These are phyloP conservation scores for Brienomyrus brachyistius DNA, from an alignment of 2,113 vertebrate species.

Conservation along the genomic window DNA sequence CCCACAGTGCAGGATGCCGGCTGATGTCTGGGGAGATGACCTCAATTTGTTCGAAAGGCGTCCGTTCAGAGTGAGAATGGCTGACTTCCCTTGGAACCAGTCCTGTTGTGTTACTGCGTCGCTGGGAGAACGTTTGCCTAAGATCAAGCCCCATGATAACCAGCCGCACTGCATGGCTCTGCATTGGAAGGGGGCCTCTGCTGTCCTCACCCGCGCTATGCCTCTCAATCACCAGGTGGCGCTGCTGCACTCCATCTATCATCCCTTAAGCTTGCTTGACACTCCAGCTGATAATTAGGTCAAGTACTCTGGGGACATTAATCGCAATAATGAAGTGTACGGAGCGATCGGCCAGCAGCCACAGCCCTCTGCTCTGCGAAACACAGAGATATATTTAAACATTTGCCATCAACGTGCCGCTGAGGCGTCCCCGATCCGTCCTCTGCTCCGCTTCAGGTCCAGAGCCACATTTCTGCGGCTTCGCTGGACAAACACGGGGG, in stretches of 20 bases:
- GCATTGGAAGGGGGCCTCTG: not conserved
- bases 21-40: not conserved
- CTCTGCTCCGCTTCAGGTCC: constrained; percentile 69
- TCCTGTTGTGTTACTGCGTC: not conserved
- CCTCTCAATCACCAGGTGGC: constrained; percentile 46
- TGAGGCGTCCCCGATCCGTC: constrained; percentile 44
- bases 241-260: constrained; percentile 53
- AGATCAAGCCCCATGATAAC: not conserved
- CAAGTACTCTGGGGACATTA: constrained; percentile 63
- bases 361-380: constrained; percentile 48
- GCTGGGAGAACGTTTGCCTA: not conserved
- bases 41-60: not conserved
- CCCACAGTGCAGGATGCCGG: not conserved
- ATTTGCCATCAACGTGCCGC: constrained; percentile 45
- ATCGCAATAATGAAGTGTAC: constrained; percentile 65
- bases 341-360: constrained; percentile 53
- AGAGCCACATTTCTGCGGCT: constrained; percentile 74
- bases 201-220: constrained; percentile 41
- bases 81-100: not conserved
- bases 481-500: constrained; percentile 77
- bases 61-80: not conserved
- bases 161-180: not conserved
- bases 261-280: constrained; percentile 58
- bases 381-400: constrained; percentile 43
- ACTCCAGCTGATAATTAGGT: constrained; percentile 57